Percentiles rank a stretch among this genome's conserved stretches.
Evolutionary conservation across 2,797 vertebrate genomes (phyloP).

Genomic region (Sylvilagus floridanus): DNA sequence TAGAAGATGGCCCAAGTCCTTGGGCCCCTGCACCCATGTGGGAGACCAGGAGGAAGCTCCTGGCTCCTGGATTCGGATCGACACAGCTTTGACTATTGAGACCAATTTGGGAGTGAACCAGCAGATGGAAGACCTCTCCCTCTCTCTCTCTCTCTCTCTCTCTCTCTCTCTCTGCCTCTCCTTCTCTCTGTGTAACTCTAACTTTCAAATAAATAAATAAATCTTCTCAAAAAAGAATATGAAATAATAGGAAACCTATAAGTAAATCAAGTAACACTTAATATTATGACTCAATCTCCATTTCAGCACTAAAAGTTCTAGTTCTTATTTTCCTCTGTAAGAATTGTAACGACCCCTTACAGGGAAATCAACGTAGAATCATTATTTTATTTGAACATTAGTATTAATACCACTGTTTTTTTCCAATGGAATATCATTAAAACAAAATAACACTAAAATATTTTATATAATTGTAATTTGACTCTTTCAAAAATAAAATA

Average conservation of each 20-base stretch:
- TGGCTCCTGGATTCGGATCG: no score
- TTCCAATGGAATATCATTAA: neutral
- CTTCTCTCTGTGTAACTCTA: no score
- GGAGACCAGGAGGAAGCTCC: no score
- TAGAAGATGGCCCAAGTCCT: no score
- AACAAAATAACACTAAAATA: neutral
- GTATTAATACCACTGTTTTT: neutral
- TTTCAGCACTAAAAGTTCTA: conserved; percentile 7
- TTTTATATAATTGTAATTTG: conserved; percentile 27
- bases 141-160: no score
- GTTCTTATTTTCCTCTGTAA: conserved; percentile 24
- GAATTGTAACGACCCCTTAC: neutral
- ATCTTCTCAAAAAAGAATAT: neutral
- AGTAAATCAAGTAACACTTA: conserved; percentile 3
- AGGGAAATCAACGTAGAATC: neutral
- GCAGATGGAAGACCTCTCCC: no score
- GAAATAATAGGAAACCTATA: neutral
- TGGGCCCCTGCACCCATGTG: no score
- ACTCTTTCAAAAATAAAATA: conserved; percentile 18
- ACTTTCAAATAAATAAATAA: no score
- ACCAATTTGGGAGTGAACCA: no score
- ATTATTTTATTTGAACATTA: conserved; percentile 40
- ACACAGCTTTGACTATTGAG: no score
- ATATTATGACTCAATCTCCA: neutral
- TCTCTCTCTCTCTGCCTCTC: no score